These are phyloP conservation scores for Rhombomys opimus DNA, from an alignment of 2,113 vertebrate genomes.

Conservation along the genomic window DNA sequence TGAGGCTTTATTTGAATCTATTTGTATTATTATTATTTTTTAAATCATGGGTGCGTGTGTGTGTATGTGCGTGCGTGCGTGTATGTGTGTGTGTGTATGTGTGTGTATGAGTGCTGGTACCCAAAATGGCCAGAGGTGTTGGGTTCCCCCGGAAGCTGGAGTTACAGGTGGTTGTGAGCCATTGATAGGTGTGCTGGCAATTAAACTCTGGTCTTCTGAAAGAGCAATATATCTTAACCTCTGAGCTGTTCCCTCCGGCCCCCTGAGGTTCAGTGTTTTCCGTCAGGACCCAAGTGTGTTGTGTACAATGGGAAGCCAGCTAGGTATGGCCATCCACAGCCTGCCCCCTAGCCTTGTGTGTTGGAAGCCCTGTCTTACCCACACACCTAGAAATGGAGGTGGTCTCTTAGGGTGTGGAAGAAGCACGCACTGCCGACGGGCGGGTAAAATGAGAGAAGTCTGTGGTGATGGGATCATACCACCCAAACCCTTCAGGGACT, in stretches of 20 bases:
- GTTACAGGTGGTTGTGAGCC: neutral
- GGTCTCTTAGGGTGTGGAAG: neutral
- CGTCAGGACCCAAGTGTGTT: neutral
- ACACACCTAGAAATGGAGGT: neutral
- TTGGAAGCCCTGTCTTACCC: neutral
- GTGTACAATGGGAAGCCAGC: neutral
- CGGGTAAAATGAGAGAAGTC: neutral
- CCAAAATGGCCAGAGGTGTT: neutral
- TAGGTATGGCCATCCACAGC: neutral
- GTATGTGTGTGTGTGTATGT: too few species aligned
- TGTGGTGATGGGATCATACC: neutral
- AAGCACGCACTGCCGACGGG: neutral
- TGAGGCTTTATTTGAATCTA: neutral
- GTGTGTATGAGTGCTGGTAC: neutral
- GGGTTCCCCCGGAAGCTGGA: neutral
- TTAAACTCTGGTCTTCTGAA: neutral
- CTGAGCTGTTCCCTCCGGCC: neutral
- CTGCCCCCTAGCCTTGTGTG: neutral
- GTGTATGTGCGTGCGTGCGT: neutral
- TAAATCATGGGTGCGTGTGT: neutral
- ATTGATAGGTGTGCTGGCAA: neutral
- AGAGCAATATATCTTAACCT: neutral
- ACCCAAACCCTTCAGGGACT: neutral
- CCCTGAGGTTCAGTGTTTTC: neutral
- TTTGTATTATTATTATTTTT: neutral